phyloP scores from a whole-genome alignment of 2,797 vertebrate species.

The Phrynocephalus forsythii region DNA sequence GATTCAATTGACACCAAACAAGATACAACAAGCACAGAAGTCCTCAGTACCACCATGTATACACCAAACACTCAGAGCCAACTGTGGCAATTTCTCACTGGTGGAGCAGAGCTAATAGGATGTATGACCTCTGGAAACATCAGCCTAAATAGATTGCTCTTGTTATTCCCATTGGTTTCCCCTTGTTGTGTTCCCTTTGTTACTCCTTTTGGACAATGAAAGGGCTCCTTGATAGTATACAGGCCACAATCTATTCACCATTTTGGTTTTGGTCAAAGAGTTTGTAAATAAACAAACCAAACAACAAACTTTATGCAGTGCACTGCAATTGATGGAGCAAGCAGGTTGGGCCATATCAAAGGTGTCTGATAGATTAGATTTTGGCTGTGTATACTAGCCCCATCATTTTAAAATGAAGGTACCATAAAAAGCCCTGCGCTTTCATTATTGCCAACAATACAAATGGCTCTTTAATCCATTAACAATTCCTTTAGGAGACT shows the following conservation, averaged over 20 bases:
- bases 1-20: neutral
- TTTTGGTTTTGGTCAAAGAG: neutral
- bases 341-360: neutral
- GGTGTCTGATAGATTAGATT: conserved; percentile 12
- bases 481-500: conserved; percentile 24
- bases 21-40: neutral
- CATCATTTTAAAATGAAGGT: neutral
- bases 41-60: too few relatives aligned
- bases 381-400: neutral
- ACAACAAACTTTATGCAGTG: neutral
- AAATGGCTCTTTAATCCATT: conserved; percentile 24
- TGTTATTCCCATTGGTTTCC: neutral
- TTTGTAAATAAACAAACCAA: neutral
- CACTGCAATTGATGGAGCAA: neutral
- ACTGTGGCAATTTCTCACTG: neutral
- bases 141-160: neutral
- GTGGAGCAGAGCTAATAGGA: neutral
- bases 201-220: neutral
- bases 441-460: conserved; percentile 8
- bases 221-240: too few relatives aligned
- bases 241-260: neutral
- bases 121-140: neutral
- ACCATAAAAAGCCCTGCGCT: neutral
- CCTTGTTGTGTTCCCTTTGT: neutral
- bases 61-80: neutral